Evolutionary conservation across 1,140 invertebrate species (phyloP).

Genomic region (Cyrtorhinus lividipennis): DNA sequence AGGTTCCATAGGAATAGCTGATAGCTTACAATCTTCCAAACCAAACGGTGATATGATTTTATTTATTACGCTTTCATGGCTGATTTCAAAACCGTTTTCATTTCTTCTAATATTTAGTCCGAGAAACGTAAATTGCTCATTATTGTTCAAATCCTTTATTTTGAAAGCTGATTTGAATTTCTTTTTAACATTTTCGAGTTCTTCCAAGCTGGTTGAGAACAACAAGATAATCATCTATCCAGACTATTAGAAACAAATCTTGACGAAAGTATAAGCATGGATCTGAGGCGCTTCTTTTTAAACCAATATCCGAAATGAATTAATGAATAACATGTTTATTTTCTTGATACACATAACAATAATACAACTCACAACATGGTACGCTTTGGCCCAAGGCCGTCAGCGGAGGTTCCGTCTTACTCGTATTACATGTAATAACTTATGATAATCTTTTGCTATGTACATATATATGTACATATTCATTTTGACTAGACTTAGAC

Average conservation of each 20-base stretch:
- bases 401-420: too few relatives aligned
- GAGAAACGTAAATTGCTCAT: constrained; percentile 1
- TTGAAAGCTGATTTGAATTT: neutral
- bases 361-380: too few relatives aligned
- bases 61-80: constrained; percentile 3
- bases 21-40: constrained; percentile 1
- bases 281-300: constrained; percentile 1
- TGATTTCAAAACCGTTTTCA: constrained; percentile 1
- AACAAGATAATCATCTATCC: constrained; percentile 1
- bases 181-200: constrained; percentile 1
- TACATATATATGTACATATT: too few relatives aligned
- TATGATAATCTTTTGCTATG: too few relatives aligned
- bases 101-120: constrained; percentile 2
- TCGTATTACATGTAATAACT: too few relatives aligned
- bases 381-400: too few relatives aligned
- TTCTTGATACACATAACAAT: too few relatives aligned
- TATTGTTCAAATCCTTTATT: constrained; percentile 1
- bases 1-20: constrained; percentile 4
- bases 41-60: constrained; percentile 1
- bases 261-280: neutral
- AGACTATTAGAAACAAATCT: neutral
- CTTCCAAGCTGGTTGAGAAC: neutral
- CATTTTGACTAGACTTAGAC: too few relatives aligned
- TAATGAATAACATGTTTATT: neutral
- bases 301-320: neutral